These are phyloP conservation scores for Aplysina aerophoba DNA, from an alignment of 37 sponge, comb jelly and placozoan genomes.

Conservation along the genomic window DNA sequence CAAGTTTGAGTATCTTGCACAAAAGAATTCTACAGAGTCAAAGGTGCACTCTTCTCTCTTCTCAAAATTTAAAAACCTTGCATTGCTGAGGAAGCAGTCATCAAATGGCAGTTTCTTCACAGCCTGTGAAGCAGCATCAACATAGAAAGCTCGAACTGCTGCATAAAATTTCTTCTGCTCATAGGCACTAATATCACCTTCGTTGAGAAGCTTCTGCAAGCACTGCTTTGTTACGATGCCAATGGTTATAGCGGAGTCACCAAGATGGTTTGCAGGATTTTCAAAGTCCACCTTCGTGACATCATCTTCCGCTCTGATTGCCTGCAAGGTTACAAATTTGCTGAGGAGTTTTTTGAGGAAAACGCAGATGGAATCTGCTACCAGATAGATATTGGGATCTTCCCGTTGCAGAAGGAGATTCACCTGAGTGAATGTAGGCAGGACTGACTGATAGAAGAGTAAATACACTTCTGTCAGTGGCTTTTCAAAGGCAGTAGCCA, in stretches of 20 bases:
- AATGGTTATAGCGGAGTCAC: constrained; percentile 26
- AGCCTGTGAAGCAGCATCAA: constrained; percentile 23
- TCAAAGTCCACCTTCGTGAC: constrained; percentile 26
- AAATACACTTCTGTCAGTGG: constrained; percentile 6
- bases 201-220: constrained; percentile 26
- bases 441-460: not conserved
- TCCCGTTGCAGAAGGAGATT: not conserved
- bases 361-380: constrained; percentile 25
- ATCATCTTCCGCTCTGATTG: constrained; percentile 34
- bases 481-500: not conserved
- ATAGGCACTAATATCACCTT: constrained; percentile 32
- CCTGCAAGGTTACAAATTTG: constrained; percentile 34
- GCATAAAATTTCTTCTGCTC: constrained; percentile 47
- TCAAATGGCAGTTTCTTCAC: constrained; percentile 40
- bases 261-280: constrained; percentile 24
- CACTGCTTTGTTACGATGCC: constrained; percentile 39
- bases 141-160: constrained; percentile 52
- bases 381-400: constrained; percentile 15
- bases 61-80: constrained; percentile 38
- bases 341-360: constrained; percentile 44
- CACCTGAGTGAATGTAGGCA: constrained; percentile 10
- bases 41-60: constrained; percentile 27
- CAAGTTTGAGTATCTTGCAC: constrained; percentile 24
- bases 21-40: constrained; percentile 35
- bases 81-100: constrained; percentile 10